Base-by-base conservation (phyloP, 2,797 vertebrate species). In the Nyctalus aviator region DNA sequence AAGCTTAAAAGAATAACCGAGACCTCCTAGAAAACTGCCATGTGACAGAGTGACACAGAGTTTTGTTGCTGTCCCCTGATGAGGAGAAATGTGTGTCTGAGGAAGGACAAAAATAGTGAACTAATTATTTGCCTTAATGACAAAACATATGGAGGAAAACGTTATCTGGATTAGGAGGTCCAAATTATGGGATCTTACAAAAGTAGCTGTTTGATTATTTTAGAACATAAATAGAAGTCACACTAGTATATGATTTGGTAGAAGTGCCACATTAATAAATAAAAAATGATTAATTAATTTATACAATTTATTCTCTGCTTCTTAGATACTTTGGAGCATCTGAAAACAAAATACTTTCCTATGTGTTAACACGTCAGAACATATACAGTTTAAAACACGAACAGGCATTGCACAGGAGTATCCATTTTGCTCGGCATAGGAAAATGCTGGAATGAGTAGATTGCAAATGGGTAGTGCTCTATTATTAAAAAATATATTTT, bases 1-100 rank as follows among this genome's bases (percentile, higher is more conserved):
- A 2, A 5, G 7, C 32, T 37, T 17, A 41, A 17, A 81, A 18
- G 30, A 30, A 17, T 20, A 20, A 41, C 11, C 0, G 1, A 2
- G 4, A 2, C 30, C 25, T 9, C 12, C 72, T 57, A 57, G 55
- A 57, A 57, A 57, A 57, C 55, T 57, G 21, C 55, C 55, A 57
- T 57, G 21, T 57, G 55, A 57, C 55, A 57, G 55, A 57, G 53
- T 55, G 55, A 57, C 20, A 57, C 21, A 57, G 55, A 57, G 55
- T 57, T 57, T 57, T 57, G 55, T 57, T 1, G 21, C 21, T 57
- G 21, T 57, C 44, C 6, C 57, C 23, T 5, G 30, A 27, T 18
- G 20, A 87, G 12, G 23, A 4, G 0, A 41, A 37, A 11, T 8
- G 0, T 30, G 69, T 32, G 20, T 23, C 27, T 44, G 50, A 88